Base-by-base conservation (phyloP, 2,888 invertebrate species). In the Anarsia innoxiella region DNA sequence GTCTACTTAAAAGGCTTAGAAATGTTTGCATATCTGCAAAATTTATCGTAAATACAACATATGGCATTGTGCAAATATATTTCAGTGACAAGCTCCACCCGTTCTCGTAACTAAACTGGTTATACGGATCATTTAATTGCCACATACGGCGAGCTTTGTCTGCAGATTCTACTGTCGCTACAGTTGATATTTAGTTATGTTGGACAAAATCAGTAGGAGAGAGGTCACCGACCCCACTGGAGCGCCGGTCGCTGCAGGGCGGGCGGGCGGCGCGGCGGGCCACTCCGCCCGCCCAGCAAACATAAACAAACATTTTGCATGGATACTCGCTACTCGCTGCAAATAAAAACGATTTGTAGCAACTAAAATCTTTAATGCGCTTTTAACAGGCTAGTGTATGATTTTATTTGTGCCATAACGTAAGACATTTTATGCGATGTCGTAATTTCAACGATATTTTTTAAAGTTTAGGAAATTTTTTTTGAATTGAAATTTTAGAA, bases 301-400 rank as follows among this genome's bases (percentile, higher is more conserved):
- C 57, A 62, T 72, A 76, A 75, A 78, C 76, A 76, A 71, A 70
- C 56, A 54, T 59, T 61, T 62, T 45, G 56, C 49, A 57, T 52
- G 48, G 46, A 56, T 31, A 26, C 31, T 36, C 28, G 40, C 40
- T 32, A 32, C 41, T 13, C 36, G 28, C 32, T 29, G 12, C 37
- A 29, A 37, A 41, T 36, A 39, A 39, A 41, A 38, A 36, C 31
- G 31, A 33, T 42, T 38, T 39, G 36, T 39, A 29, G 39, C 42
- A 30, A 39, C 33, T 41, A 34, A 37, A 32, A 41, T 15, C 11
- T 37, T 42, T 39, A 35, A 38, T 36, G 36, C 11, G 23, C 30
- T 32, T 37, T 38, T 38, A 38, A 35, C 29, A 26, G 25, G 19
- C 19, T 19, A n/a, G n/a, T n/a, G n/a, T n/a, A n/a, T n/a, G n/a